A percentile compares a stretch with the other conserved stretches of the same genome.
These are phyloP conservation scores for Nannospalax galili DNA, from an alignment of 2,113 vertebrate genomes.

Conservation along the genomic window DNA sequence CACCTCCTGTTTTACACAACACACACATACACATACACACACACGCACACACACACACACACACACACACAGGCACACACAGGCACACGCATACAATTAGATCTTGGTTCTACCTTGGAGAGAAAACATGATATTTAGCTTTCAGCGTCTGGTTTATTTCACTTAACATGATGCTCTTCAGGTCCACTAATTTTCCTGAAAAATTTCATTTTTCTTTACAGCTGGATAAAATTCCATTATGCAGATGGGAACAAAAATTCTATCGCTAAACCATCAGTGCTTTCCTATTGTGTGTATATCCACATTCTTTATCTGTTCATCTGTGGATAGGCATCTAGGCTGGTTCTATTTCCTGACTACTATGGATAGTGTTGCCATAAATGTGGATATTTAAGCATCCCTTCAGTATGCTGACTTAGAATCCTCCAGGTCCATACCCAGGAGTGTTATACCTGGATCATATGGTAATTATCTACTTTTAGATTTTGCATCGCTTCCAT, in stretches of 20 bases:
- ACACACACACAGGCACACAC: neutral
- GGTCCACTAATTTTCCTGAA: neutral
- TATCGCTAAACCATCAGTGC: neutral
- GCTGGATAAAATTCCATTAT: neutral
- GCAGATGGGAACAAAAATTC: neutral
- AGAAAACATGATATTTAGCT: neutral
- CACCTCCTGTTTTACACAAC: too few species aligned
- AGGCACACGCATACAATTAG: neutral
- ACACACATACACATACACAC: neutral
- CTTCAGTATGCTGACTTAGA: neutral
- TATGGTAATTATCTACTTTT: too few species aligned
- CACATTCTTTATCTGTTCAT: neutral
- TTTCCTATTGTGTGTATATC: neutral
- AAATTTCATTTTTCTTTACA: neutral
- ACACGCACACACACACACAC: neutral
- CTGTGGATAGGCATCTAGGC: neutral
- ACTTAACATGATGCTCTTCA: neutral
- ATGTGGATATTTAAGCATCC: too few species aligned
- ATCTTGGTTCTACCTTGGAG: neutral
- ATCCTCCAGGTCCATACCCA: neutral
- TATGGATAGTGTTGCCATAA: neutral
- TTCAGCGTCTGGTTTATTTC: neutral
- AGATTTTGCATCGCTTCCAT: neutral
- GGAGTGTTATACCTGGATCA: neutral
- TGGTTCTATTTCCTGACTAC: neutral